phyloP scores from a whole-genome alignment of 1,140 invertebrate genomes.

The Lanistes nyassanus region DNA sequence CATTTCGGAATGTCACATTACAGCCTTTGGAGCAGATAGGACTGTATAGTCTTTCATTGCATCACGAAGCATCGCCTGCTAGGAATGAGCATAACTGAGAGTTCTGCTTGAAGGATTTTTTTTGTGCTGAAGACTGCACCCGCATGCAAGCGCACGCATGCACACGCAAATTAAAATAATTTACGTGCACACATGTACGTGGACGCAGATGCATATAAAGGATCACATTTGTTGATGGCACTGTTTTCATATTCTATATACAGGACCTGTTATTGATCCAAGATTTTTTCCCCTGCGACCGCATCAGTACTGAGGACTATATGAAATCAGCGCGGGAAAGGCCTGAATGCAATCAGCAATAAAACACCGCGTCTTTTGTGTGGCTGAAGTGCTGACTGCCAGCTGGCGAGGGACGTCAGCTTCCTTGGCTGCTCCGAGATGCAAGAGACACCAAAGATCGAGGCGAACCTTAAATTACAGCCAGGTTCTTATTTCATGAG shows the following conservation, averaged over 20 bases:
- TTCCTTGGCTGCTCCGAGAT: no score
- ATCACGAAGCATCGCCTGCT: not conserved
- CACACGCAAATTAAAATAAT: not conserved
- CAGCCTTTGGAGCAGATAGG: not conserved
- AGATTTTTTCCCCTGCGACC: not conserved
- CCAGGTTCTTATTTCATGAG: no score
- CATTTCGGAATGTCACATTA: not conserved
- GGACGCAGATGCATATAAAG: not conserved
- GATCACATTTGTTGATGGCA: not conserved
- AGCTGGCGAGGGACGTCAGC: no score
- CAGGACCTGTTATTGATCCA: not conserved
- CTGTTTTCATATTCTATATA: not conserved
- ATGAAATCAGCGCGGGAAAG: not conserved
- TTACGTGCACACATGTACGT: not conserved
- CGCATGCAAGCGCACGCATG: not conserved
- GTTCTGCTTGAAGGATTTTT: not conserved
- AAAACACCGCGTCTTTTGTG: not conserved
- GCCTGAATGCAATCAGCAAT: not conserved
- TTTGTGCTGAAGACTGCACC: not conserved
- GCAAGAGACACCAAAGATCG: no score
- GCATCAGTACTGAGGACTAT: not conserved
- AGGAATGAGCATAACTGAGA: not conserved
- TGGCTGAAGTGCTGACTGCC: no score
- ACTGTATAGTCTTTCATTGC: no score
- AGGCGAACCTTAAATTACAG: no score